Evolutionary conservation across 2,888 invertebrate species (phyloP).

Genomic region (Neoitamus cyanurus): DNA sequence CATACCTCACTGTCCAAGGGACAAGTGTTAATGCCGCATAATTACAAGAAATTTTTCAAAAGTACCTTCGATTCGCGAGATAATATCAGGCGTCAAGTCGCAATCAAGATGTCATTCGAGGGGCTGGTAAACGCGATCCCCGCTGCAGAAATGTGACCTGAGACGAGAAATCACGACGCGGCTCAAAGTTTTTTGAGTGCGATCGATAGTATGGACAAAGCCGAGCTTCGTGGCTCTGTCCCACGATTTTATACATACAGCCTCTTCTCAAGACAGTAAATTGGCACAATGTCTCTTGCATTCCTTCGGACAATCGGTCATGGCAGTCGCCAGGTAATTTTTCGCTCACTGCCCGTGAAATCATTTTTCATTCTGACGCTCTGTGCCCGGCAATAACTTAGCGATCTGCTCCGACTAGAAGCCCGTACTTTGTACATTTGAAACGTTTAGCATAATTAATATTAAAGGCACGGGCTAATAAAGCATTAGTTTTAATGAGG

Average conservation of each 20-base stretch:
- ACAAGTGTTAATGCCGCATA: background rate
- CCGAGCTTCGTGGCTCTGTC: background rate
- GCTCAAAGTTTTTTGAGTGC: background rate
- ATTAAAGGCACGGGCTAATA: background rate
- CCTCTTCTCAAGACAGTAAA: background rate
- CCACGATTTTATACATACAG: background rate
- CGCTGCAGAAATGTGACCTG: background rate
- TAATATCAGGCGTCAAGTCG: constrained; percentile 20
- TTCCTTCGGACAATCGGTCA: constrained; percentile 21
- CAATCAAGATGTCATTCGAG: constrained; percentile 18
- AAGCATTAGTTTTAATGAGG: background rate
- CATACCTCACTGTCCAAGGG: background rate
- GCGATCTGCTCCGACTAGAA: background rate
- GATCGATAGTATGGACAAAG: background rate
- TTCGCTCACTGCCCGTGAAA: background rate
- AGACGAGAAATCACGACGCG: constrained; percentile 5
- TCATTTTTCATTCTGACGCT: constrained; percentile 14
- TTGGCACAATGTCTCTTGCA: background rate
- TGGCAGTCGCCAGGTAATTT: constrained; percentile 18
- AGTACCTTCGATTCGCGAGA: background rate
- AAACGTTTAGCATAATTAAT: constrained; percentile 9
- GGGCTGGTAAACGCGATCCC: background rate
- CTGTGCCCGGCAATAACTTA: background rate
- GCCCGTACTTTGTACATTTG: background rate
- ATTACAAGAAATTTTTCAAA: background rate